Base-by-base conservation (phyloP, 2,888 invertebrate species). In the Erebia aethiops region DNA sequence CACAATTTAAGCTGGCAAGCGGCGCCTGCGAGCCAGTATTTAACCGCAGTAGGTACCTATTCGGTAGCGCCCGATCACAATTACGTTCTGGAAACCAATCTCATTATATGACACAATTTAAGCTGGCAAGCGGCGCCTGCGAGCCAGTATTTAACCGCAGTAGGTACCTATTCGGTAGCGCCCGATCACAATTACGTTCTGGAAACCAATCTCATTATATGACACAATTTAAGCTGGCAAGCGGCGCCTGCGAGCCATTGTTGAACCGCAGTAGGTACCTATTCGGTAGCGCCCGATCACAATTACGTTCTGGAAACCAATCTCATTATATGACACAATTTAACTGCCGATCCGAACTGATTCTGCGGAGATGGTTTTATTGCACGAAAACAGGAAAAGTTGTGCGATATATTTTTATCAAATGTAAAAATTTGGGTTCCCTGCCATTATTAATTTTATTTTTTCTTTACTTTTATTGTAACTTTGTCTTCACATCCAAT, bases 91-190 rank as follows among this genome's bases (percentile, higher is more conserved):
- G 58, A 58, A 41, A 58, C 35, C 58, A 41, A 35, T 58, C 58
- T 58, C 58, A 58, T 58, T 41, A 58, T n/a, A 35, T 58, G 58
- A 58, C 10, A 35, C 35, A 58, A 58, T 58, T 58, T 58, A 58
- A 58, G 10, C 18, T 18, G 54, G 54, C 54, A 18, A 1, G 2
- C 14, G 54, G 18, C 16, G 54, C 18, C 16, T 18, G 35, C 58
- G 41, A 14, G 58, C n/a, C 14, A 35, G 14, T 35, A 57, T 57
- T 43, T 26, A 58, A 58, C 58, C 21, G 58, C 58, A 9, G 58
- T 14, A 35, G 35, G 54, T 16, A n/a, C n/a, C n/a, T n/a, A 10
- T 18, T 54, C 18, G 16, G 18, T n/a, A n/a, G 51, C 51, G 51
- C 51, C 1, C 57, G 5, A 16, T 9, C 57, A 16, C 26, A 1